phyloP scores from a whole-genome alignment of 1,140 invertebrate species.

The Agrypnia vestita region DNA sequence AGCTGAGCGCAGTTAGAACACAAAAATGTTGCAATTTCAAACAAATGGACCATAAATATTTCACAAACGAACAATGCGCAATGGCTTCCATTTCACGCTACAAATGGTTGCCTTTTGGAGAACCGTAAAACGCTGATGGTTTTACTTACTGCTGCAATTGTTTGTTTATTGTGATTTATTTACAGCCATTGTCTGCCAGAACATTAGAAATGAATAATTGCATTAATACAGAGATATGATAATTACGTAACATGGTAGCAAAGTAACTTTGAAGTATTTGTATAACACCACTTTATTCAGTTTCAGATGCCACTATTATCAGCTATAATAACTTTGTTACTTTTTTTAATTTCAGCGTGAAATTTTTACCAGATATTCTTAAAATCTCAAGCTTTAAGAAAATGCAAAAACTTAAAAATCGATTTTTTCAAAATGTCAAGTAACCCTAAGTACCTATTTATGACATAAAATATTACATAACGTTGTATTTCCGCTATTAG shows the following conservation, averaged over 20 bases:
- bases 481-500: too few relatives aligned
- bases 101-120: slow-evolving; percentile 44
- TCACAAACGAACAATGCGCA: slow-evolving; percentile 31
- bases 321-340: too few relatives aligned
- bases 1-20: neutral
- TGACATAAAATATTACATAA: too few relatives aligned
- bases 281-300: too few relatives aligned
- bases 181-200: neutral
- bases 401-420: too few relatives aligned
- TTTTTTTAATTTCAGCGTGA: too few relatives aligned
- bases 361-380: too few relatives aligned
- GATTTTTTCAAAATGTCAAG: too few relatives aligned
- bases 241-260: slow-evolving; percentile 18
- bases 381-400: too few relatives aligned
- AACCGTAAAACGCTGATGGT: slow-evolving; percentile 58
- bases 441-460: too few relatives aligned
- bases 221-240: neutral
- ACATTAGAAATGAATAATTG: neutral
- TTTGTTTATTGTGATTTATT: slow-evolving; percentile 51
- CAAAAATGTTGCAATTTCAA: slow-evolving; percentile 53
- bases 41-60: slow-evolving; percentile 57
- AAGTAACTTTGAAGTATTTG: neutral
- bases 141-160: slow-evolving; percentile 53
- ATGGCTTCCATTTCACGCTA: slow-evolving; percentile 50
- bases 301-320: too few relatives aligned